These are phyloP conservation scores for Zophobas morio DNA, from an alignment of 1,140 invertebrate species.

Conservation along the genomic window DNA sequence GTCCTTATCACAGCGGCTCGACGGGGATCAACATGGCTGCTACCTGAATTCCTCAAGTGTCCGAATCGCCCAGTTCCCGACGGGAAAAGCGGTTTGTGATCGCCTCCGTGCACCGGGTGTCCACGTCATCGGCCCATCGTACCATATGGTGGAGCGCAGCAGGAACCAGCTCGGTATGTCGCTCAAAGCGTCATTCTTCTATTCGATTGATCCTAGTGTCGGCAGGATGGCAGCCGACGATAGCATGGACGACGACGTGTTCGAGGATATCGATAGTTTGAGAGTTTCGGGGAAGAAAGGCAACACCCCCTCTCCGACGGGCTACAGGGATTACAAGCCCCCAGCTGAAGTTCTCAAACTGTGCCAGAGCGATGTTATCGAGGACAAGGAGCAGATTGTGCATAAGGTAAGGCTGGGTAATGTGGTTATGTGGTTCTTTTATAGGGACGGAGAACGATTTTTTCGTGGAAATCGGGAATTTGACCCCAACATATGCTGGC, in stretches of 20 bases:
- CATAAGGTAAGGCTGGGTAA: constrained; percentile 73
- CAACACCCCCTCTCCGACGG: constrained; percentile 80
- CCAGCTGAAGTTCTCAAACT: constrained; percentile 76
- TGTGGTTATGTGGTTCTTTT: background rate
- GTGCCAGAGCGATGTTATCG: constrained; percentile 64
- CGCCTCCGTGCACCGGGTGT: background rate
- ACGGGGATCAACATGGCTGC: constrained; percentile 54
- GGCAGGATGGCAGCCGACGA: constrained; percentile 67
- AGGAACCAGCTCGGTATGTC: constrained; percentile 9
- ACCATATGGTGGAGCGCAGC: background rate
- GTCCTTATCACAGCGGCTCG: constrained; percentile 51
- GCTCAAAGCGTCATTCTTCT: background rate
- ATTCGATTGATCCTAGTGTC: constrained; percentile 14
- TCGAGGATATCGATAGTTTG: constrained; percentile 70
- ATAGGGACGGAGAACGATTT: no score
- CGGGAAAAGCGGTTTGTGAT: background rate
- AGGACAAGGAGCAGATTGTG: constrained; percentile 71
- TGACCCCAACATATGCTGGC: no score
- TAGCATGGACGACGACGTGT: constrained; percentile 86
- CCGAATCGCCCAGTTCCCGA: constrained; percentile 5
- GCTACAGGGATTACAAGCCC: constrained; percentile 84
- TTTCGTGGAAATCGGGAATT: no score
- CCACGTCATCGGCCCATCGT: background rate
- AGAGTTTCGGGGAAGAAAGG: constrained; percentile 44
- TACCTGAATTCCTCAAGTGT: constrained; percentile 46